Conservation (phyloP, 37 sponge, comb jelly and placozoan genomes). For the Spongilla lacustris region DNA sequence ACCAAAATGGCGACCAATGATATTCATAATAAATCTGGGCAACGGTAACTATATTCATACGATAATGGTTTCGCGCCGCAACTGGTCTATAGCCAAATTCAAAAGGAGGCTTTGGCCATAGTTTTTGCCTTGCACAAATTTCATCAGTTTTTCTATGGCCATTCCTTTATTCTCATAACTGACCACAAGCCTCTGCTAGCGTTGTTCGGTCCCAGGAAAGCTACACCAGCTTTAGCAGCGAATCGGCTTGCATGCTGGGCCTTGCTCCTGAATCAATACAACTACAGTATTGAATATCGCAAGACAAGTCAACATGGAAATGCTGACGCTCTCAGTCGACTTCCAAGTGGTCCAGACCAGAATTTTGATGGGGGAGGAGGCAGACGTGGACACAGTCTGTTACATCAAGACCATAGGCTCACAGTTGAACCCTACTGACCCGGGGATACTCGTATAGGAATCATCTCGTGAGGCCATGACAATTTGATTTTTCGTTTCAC, state of each 20-base stretch:
- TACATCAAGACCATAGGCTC: no score
- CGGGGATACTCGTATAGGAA: no score
- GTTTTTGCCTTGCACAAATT: conserved; percentile 53
- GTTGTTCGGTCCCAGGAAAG: conserved; percentile 54
- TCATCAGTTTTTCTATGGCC: conserved; percentile 65
- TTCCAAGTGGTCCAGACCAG: conserved; percentile 8
- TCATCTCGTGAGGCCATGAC: neutral
- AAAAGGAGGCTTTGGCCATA: conserved; percentile 52
- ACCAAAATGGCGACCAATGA: no score
- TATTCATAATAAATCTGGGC: no score
- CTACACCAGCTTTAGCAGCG: conserved; percentile 38
- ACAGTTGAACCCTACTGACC: neutral
- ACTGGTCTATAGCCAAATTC: conserved; percentile 64
- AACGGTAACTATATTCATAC: no score
- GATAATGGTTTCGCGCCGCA: no score
- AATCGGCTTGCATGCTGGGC: conserved; percentile 56
- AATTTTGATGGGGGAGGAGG: neutral
- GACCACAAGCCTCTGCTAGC: conserved; percentile 57
- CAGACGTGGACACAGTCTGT: no score
- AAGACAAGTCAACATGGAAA: conserved; percentile 54
- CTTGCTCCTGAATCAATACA: conserved; percentile 29
- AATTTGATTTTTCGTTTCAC: neutral
- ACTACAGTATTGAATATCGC: conserved; percentile 47
- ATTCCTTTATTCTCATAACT: conserved; percentile 51
- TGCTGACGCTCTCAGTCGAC: conserved; percentile 56